Evolutionary conservation across 1,140 invertebrate species (phyloP).

Genomic region (Augochlora pura): DNA sequence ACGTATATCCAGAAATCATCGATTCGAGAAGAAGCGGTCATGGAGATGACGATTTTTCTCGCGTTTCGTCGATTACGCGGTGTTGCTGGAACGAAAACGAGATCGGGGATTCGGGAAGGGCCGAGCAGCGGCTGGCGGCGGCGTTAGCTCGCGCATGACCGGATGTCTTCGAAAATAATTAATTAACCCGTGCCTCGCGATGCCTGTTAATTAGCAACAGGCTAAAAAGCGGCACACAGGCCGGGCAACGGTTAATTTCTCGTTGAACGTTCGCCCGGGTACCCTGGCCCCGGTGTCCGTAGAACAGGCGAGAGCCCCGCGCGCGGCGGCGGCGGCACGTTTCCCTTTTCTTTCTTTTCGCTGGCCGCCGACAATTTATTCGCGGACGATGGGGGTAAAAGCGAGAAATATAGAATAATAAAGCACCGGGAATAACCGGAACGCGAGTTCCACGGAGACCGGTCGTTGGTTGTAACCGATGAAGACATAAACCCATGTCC

Average conservation of each 20-base stretch:
- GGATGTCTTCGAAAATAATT: slow-evolving; percentile 29
- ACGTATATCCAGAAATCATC: not conserved
- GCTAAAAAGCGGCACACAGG: slow-evolving; percentile 29
- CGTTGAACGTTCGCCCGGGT: slow-evolving; percentile 16
- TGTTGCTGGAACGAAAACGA: not conserved
- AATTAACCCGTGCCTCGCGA: slow-evolving; percentile 37
- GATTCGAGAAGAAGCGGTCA: not conserved
- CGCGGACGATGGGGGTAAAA: slow-evolving; percentile 38
- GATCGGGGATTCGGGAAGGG: not conserved
- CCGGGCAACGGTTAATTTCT: slow-evolving; percentile 34
- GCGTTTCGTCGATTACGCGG: slow-evolving; percentile 6
- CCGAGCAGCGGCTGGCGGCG: too few species aligned
- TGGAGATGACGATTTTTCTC: slow-evolving; percentile 6
- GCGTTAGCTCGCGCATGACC: too few species aligned
- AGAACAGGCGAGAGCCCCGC: not conserved
- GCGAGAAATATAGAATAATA: slow-evolving; percentile 64
- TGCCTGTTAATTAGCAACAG: slow-evolving; percentile 42
- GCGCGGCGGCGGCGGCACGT: too few species aligned
- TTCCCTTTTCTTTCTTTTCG: not conserved
- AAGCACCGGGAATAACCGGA: slow-evolving; percentile 57
- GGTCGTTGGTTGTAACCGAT: slow-evolving; percentile 73
- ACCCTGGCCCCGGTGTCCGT: not conserved
- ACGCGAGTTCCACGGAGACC: slow-evolving; percentile 58
- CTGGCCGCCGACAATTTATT: slow-evolving; percentile 20
- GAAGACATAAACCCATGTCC: slow-evolving; percentile 77